Evolutionary conservation across 2,797 vertebrate genomes (phyloP), one percentile per base, ranked within the genome.

Genomic region (Brachymystax lenok): DNA sequence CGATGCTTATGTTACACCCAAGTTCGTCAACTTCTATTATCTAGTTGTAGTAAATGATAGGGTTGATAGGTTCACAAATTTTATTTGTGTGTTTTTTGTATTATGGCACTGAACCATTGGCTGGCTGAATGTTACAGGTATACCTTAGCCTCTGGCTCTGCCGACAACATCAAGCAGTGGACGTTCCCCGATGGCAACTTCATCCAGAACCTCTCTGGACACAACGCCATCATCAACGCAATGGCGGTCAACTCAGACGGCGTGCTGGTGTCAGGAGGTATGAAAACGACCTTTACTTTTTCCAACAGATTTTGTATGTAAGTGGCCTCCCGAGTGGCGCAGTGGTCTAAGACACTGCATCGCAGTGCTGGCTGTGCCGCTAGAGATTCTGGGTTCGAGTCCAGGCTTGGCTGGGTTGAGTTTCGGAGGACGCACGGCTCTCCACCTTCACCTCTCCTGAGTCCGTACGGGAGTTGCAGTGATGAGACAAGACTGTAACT

Each of bases 81-180:
- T 35, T 64, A 4, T 24, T 64, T 28, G 6, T 24, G 17, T 28
- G 30, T 27, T n/a, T 24, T 6, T 33, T 17, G 17, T 0, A 8
- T 14, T 2, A 27, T 46, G 24, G 40, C 27, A 2, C 21, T 16
- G 12, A 46, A 14, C 35, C 30, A 50, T 28, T 40, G 5, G 17
- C 16, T 64, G 30, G 24, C 61, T 28, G 51, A 80, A 59, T 75
- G 59, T 79, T 64, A 3, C 88, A 99, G 98, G 90, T 99, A 99
- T 82, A 99, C 98, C 0, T 99, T 99, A 91, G 97, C 97, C 2
- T 98, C 98, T 73, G 98, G 98, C 77, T 99, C 98, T 83, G 98
- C 98, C n/a, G 98, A 99, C 92, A 99, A 99, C 90, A 97, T 99
- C 92, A 99, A 99, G 56, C 97, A 99, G 88, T 99, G 98, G 98